These are phyloP conservation scores for Antedon mediterranea DNA, from an alignment of 53 echinoderm and acorn worm genomes.

Conservation along the genomic window DNA sequence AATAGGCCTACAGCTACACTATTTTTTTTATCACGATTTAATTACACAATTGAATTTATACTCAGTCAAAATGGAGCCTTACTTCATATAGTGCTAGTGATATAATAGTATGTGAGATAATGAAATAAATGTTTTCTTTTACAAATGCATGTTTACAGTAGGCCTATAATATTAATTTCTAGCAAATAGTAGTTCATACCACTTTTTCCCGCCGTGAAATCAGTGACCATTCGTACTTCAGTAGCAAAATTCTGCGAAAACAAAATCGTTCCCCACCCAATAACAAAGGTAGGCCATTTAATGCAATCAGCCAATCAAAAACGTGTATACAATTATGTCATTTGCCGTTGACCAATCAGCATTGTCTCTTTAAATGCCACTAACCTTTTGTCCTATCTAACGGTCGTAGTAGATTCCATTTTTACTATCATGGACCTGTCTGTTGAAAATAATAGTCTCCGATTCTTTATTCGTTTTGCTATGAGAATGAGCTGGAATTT, in stretches of 20 bases:
- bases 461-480: background rate
- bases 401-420: background rate
- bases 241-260: background rate
- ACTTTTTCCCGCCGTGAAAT: background rate
- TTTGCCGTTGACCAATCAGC: background rate
- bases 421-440: background rate
- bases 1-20: too few species aligned
- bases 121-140: too few species aligned
- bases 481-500: background rate
- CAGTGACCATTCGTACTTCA: background rate
- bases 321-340: background rate
- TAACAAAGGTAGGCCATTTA: slow-evolving; percentile 1
- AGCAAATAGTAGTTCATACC: background rate
- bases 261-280: background rate
- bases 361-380: background rate
- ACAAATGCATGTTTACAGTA: too few species aligned
- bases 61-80: too few species aligned
- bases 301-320: background rate
- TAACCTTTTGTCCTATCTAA: background rate
- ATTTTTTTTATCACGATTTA: too few species aligned
- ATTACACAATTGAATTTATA: too few species aligned
- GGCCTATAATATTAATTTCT: too few species aligned
- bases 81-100: too few species aligned
- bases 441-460: background rate
- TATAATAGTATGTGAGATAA: too few species aligned